Evolutionary conservation across 2,888 invertebrate species (phyloP), one percentile per base, ranked within the genome.

Genomic region (Acleris cristana): DNA sequence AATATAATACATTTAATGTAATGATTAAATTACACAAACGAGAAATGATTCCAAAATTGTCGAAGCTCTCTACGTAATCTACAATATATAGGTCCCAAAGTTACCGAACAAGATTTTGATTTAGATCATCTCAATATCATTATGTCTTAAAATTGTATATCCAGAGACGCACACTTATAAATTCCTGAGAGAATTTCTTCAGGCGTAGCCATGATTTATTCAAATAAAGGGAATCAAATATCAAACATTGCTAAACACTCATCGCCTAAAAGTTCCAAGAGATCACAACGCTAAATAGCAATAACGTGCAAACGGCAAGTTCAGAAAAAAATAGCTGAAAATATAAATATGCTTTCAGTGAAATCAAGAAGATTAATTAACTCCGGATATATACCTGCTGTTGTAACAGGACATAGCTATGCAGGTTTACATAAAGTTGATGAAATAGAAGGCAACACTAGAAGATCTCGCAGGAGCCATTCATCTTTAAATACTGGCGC

Each of bases 291-390:
- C 40, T 0, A 40, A 12, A 40, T 40, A 14, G 4, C 40, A 40
- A 40, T 14, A 40, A 40, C 2, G 14, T 4, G 4, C 40, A 14
- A 40, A 34, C 1, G 4, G 18, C 5, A n/a, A 45, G 45, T 8
- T 6, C 18, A 18, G 18, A 48, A 48, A 48, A n/a, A 48, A n/a
- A 48, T 1, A n/a, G 7, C 7, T 48, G n/a, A 48, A 18, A 48
- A 16, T 18, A 48, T 48, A 48, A 48, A n/a, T 48, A 48, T 48
- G 18, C 6, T 48, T 48, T 48, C 16, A 48, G 48, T 48, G n/a
- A n/a, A 48, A 48, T 48, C 48, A n/a, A 48, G 48, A 48, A 48
- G 48, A 48, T 48, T 48, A 18, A 48, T 48, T 48, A 48, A 16
- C 48, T 48, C 48, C 48, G 48, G 48, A 48, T 48, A n/a, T 18